Evolutionary conservation across 2,888 invertebrate species (phyloP).

Genomic region (Metopia argyrocephala): DNA sequence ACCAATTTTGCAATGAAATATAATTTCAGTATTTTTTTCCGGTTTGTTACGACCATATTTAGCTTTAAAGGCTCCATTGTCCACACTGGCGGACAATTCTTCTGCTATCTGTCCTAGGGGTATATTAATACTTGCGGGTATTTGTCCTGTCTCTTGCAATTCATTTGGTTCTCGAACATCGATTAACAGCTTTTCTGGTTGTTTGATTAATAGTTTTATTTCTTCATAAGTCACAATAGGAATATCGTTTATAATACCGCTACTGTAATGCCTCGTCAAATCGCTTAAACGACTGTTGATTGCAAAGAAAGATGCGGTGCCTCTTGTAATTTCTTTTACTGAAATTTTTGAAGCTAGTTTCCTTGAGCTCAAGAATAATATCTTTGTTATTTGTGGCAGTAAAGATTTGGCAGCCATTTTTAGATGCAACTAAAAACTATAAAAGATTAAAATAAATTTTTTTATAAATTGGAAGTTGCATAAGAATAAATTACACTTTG

Average conservation of each 20-base stretch:
- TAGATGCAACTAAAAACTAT: no score
- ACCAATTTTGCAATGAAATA: slow-evolving; percentile 85
- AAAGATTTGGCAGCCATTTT: slow-evolving; percentile 5
- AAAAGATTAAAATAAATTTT: neutral
- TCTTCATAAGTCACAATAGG: slow-evolving; percentile 73
- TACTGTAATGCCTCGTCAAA: slow-evolving; percentile 4
- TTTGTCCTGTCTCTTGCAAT: slow-evolving; percentile 83
- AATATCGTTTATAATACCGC: slow-evolving; percentile 33
- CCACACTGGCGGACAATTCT: slow-evolving; percentile 66
- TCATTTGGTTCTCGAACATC: slow-evolving; percentile 89
- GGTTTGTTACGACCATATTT: slow-evolving; percentile 82
- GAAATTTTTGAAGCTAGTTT: neutral
- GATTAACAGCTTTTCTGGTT: slow-evolving; percentile 81
- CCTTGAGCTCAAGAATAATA: neutral
- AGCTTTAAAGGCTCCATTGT: slow-evolving; percentile 80
- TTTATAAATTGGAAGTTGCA: neutral
- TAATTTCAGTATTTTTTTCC: slow-evolving; percentile 80
- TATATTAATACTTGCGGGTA: slow-evolving; percentile 87
- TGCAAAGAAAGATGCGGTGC: neutral
- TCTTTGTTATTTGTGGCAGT: neutral
- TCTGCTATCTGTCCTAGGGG: slow-evolving; percentile 80
- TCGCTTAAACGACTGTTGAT: neutral
- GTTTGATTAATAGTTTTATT: slow-evolving; percentile 78
- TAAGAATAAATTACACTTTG: neutral
- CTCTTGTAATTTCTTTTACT: neutral